Evolutionary conservation across 2,888 invertebrate genomes (phyloP).

Genomic region (Dynastes hyllus): DNA sequence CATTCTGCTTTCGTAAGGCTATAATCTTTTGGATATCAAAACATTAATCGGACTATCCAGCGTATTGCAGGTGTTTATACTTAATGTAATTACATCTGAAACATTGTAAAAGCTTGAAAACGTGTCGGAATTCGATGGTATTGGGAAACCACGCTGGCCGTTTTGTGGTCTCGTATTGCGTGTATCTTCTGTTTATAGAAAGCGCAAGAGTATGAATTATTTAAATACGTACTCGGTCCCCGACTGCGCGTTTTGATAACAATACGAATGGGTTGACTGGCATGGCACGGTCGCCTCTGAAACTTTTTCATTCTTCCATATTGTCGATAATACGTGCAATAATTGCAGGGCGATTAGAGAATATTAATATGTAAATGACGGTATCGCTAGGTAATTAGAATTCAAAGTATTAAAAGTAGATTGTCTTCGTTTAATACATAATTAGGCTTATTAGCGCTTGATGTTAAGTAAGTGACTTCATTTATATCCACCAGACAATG

Average conservation of each 20-base stretch:
- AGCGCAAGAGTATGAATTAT: slow-evolving; percentile 22
- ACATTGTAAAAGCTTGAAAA: slow-evolving; percentile 15
- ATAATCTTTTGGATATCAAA: no score
- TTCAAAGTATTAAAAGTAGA: neutral
- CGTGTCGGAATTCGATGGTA: slow-evolving; percentile 24
- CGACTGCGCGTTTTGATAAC: neutral
- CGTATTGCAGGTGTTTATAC: no score
- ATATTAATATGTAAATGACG: slow-evolving; percentile 6
- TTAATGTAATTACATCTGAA: neutral
- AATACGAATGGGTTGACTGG: neutral
- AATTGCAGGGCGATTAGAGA: slow-evolving; percentile 4
- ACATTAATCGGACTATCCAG: no score
- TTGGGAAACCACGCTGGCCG: slow-evolving; percentile 20
- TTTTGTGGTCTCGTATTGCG: slow-evolving; percentile 14
- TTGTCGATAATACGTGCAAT: slow-evolving; percentile 11
- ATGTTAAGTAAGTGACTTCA: no score
- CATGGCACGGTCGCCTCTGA: neutral
- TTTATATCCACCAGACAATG: no score
- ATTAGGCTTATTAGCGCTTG: neutral
- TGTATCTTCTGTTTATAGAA: slow-evolving; percentile 24
- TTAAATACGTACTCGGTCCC: slow-evolving; percentile 2
- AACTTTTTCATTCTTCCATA: slow-evolving; percentile 12
- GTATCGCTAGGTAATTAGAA: neutral
- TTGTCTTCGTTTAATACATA: neutral
- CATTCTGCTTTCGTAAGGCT: no score